Evolutionary conservation across 1,140 invertebrate genomes (phyloP).

Genomic region (Saccostrea glomerata): DNA sequence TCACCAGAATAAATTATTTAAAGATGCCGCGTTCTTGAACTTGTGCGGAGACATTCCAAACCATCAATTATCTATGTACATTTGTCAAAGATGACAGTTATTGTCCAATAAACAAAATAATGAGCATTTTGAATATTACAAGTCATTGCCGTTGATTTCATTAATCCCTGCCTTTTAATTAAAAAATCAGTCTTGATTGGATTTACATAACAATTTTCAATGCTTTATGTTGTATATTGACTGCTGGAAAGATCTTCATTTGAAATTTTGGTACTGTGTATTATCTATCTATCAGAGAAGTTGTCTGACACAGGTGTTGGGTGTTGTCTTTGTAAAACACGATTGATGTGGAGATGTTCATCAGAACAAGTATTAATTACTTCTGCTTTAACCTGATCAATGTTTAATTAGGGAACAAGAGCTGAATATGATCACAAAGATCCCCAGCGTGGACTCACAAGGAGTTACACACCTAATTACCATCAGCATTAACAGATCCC

Average conservation of each 20-base stretch:
- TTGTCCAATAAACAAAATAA: constrained; percentile 17
- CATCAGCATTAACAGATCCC: background rate
- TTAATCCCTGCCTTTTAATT: background rate
- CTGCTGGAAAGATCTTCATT: background rate
- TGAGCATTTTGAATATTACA: constrained; percentile 6
- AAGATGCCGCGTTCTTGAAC: background rate
- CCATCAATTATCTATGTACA: background rate
- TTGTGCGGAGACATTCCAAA: background rate
- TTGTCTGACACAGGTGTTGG: background rate
- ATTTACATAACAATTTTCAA: too few relatives aligned
- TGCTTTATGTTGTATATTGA: too few relatives aligned
- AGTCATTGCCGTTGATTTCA: constrained; percentile 11
- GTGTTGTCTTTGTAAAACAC: background rate
- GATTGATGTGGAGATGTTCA: background rate
- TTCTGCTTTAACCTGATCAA: too few relatives aligned
- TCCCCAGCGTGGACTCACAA: background rate
- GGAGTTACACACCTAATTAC: background rate
- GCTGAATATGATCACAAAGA: background rate
- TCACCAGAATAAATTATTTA: background rate
- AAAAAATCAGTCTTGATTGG: too few relatives aligned
- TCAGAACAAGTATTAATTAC: background rate
- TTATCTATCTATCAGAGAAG: background rate
- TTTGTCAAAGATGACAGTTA: constrained; percentile 19
- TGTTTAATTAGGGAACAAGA: background rate
- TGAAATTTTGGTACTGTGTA: background rate